Percentiles rank a stretch among this genome's conserved stretches.
Evolutionary conservation across 2,888 invertebrate genomes (phyloP).

Genomic region (Diplazon laetatorius): DNA sequence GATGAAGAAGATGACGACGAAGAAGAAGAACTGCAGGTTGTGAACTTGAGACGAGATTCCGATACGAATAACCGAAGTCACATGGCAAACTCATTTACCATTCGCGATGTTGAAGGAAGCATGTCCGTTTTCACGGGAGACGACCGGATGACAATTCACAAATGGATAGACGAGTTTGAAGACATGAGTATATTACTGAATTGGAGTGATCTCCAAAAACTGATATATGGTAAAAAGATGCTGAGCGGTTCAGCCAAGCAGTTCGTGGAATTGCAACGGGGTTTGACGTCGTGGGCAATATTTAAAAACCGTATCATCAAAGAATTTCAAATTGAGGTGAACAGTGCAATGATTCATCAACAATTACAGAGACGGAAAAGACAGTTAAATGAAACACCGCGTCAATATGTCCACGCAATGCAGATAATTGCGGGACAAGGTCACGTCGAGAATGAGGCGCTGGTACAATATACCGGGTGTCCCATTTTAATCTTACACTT

Average conservation of each 20-base stretch:
- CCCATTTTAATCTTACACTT: no score
- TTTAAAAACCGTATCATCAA: constrained; percentile 49
- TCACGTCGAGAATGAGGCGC: constrained; percentile 48
- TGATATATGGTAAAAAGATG: constrained; percentile 64
- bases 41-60: no score
- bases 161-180: constrained; percentile 65
- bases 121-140: constrained; percentile 57
- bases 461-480: constrained; percentile 59
- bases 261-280: constrained; percentile 54
- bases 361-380: constrained; percentile 50
- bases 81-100: no score
- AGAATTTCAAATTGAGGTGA: constrained; percentile 60
- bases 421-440: constrained; percentile 63
- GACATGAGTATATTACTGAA: constrained; percentile 60
- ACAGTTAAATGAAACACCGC: constrained; percentile 48
- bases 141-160: constrained; percentile 37
- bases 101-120: constrained; percentile 36
- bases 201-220: constrained; percentile 62
- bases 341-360: constrained; percentile 59
- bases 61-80: no score
- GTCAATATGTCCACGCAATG: constrained; percentile 64
- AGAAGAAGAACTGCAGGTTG: no score
- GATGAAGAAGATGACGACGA: no score
- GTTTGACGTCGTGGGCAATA: constrained; percentile 50
- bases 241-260: constrained; percentile 64